A percentile compares a stretch with the other conserved stretches of the same genome.
Conservation (phyloP, 2,113 vertebrate species). For the Ramphastos sulfuratus region DNA sequence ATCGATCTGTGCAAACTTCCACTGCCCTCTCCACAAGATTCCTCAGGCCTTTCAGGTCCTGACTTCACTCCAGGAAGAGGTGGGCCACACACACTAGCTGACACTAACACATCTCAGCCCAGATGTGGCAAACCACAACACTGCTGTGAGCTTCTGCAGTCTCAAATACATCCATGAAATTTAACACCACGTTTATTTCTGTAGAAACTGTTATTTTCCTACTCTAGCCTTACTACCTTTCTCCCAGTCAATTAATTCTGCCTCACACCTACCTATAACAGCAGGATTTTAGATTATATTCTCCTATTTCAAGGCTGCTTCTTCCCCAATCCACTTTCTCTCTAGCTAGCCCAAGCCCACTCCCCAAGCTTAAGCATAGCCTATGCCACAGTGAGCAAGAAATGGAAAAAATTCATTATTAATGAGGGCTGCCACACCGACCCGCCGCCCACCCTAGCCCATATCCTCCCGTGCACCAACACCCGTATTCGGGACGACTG, state of each 20-base stretch:
- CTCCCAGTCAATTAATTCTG: not conserved
- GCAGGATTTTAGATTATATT: not conserved
- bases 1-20: rapidly evolving
- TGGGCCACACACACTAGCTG: rapidly evolving
- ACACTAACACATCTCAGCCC: rapidly evolving
- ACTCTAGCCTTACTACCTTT: not conserved
- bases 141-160: rapidly evolving
- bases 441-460: not conserved
- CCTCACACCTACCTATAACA: no score
- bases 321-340: rapidly evolving
- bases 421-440: not conserved
- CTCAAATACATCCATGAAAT: not conserved
- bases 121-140: rapidly evolving
- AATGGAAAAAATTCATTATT: not conserved
- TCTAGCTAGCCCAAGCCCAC: not conserved
- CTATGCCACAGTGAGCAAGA: no score
- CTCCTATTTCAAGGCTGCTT: not conserved
- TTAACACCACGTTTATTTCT: rapidly evolving
- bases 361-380: not conserved
- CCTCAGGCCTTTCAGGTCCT: not conserved
- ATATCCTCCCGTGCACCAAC: not conserved
- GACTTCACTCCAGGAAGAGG: not conserved
- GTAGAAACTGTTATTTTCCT: not conserved
- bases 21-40: not conserved
- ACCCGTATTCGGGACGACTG: not conserved